These are phyloP conservation scores for Zaprionus capensis DNA, from an alignment of 1,140 invertebrate genomes.

Conservation along the genomic window DNA sequence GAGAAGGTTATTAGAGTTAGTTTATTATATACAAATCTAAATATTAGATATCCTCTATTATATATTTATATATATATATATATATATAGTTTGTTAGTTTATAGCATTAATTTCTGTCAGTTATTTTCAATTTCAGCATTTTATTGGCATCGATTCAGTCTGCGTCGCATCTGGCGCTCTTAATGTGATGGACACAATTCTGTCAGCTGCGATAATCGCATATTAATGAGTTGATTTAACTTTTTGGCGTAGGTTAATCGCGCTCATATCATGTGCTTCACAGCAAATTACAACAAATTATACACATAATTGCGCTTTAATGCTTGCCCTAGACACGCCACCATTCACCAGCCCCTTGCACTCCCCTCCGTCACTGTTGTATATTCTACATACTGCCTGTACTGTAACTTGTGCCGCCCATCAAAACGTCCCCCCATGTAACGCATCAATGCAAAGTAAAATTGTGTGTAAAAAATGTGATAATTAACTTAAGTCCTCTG, in stretches of 20 bases:
- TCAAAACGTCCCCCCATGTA: conserved; percentile 20
- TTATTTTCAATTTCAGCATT: neutral
- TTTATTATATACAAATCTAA: no score
- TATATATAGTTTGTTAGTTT: no score
- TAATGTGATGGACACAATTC: conserved; percentile 23
- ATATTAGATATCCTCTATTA: no score
- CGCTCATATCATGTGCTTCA: conserved; percentile 60
- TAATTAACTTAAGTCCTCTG: conserved; percentile 80
- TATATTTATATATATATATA: no score
- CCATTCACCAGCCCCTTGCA: neutral
- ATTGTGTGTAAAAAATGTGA: conserved; percentile 82
- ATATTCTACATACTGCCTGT: neutral
- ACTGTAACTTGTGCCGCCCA: neutral
- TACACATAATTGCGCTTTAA: conserved; percentile 80
- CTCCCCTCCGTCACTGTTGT: neutral
- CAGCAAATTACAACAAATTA: conserved; percentile 78
- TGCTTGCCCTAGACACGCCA: conserved; percentile 51
- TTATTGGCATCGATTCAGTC: neutral
- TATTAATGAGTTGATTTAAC: conserved; percentile 76
- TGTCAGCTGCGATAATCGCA: conserved; percentile 54
- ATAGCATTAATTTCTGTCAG: neutral
- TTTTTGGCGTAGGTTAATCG: conserved; percentile 66
- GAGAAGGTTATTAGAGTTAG: neutral
- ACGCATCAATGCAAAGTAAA: conserved; percentile 80
- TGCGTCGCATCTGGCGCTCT: neutral